Evolutionary conservation across 2,113 vertebrate genomes (phyloP), one percentile per base, ranked within the genome.

Genomic region (Thryonomys swinderianus): DNA sequence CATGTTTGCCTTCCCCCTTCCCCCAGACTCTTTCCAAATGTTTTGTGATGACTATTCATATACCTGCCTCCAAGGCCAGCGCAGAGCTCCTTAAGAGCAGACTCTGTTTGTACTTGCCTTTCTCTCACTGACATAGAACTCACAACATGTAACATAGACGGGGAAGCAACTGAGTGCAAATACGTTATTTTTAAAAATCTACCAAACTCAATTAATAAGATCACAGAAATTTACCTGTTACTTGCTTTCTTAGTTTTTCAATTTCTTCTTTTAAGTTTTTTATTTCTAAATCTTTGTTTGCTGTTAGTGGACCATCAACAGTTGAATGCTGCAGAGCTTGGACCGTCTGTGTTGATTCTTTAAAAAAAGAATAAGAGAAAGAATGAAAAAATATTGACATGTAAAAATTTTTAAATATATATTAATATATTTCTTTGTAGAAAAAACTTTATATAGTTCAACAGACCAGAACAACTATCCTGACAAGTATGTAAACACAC

Each of bases 311-410:
- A 61, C 97, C 97, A 81, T 96, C 97, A 82, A 98, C 98, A 57
- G 99, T 98, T 34, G 99, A 98, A 97, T 99, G 99, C 96, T 99
- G 99, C 61, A 99, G 98, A 45, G 99, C 99, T 98, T 99, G 99
- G 45, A 99, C 99, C 2, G 99, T 99, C 98, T 99, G 99, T 1
- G 99, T 99, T 64, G 99, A 99, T 96, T 99, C 99, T 99, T 98
- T 57, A 66, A 95, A 93, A 64, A 94, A 57, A 76, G 32, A 80
- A 92, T 85, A 12, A 67, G 57, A 51, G 59, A 87, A n/a, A 92
- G 10, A 85, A 48, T 92, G 4, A 61, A 55, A 74, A 96, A 94
- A 62, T 37, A 85, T 30, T 73, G 69, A 20, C 51, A 80, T 69
- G 71, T 3, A 80, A 21, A 78, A 40, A 0, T 51, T 0, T 62